Conservation (phyloP, 1,140 invertebrate genomes). For the Mizuhopecten yessoensis region DNA sequence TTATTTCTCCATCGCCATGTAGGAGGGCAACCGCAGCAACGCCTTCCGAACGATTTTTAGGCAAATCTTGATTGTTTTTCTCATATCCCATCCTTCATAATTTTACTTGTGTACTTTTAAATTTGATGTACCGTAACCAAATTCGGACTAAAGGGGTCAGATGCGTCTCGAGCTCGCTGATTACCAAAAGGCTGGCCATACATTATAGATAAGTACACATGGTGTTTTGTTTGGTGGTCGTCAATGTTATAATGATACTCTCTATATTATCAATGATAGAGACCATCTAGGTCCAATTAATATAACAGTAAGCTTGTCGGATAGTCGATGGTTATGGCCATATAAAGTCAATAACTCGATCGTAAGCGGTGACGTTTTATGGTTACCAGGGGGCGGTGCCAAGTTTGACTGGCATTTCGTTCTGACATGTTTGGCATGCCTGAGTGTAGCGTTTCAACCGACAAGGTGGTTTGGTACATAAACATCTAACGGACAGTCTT, state of each 20-base stretch:
- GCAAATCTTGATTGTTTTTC: too few relatives aligned
- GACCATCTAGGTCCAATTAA: not conserved
- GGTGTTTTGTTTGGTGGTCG: not conserved
- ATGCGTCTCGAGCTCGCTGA: too few relatives aligned
- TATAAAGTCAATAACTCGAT: not conserved
- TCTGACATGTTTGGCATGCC: constrained; percentile 13
- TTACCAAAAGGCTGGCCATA: not conserved
- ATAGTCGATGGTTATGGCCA: not conserved
- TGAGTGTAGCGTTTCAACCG: not conserved
- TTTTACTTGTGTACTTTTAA: not conserved
- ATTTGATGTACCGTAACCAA: not conserved
- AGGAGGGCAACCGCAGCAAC: too few relatives aligned
- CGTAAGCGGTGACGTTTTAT: not conserved
- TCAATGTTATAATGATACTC: not conserved
- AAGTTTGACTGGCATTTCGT: not conserved
- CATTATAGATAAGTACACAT: constrained; percentile 26
- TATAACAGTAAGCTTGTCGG: not conserved
- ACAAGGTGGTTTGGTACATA: constrained; percentile 5
- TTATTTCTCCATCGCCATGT: too few relatives aligned
- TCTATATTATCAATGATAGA: not conserved
- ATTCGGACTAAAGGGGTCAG: not conserved
- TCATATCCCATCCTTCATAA: not conserved
- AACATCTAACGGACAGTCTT: constrained; percentile 8
- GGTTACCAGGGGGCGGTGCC: constrained; percentile 28
- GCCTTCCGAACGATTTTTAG: too few relatives aligned